Conservation (phyloP, 2,888 invertebrate genomes). For the Geophilus truncorum region DNA sequence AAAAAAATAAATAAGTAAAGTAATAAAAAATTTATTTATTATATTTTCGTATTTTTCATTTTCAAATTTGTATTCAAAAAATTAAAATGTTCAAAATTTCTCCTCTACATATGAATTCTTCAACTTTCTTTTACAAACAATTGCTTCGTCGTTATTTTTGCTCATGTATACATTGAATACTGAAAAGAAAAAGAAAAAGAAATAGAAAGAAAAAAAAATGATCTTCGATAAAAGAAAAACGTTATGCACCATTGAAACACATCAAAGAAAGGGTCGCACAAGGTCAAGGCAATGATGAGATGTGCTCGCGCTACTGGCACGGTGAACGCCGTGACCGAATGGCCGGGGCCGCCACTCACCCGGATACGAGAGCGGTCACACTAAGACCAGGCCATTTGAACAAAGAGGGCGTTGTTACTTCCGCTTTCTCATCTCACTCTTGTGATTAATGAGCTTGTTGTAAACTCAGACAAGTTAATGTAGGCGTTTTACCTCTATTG, state of each 20-base stretch:
- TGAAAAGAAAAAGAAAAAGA: neutral
- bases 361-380: constrained; percentile 28
- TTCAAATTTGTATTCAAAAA: neutral
- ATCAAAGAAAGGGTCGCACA: neutral
- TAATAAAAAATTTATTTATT: neutral
- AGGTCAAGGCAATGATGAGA: constrained; percentile 8
- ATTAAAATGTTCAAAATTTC: neutral
- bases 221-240: neutral
- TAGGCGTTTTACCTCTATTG: neutral
- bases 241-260: neutral
- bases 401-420: constrained; percentile 21
- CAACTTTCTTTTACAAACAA: neutral
- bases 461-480: neutral
- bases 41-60: neutral
- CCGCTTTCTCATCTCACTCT: constrained; percentile 18
- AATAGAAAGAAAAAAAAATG: neutral
- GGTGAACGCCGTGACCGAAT: constrained; percentile 30
- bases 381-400: constrained; percentile 17
- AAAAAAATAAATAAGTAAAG: neutral
- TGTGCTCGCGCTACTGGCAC: constrained; percentile 25
- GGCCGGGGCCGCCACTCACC: constrained; percentile 7
- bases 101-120: neutral
- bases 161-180: neutral
- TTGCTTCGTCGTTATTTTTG: neutral
- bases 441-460: constrained; percentile 2